These are phyloP conservation scores for Apodemia mormo DNA, from an alignment of 2,888 invertebrate species.

Conservation along the genomic window DNA sequence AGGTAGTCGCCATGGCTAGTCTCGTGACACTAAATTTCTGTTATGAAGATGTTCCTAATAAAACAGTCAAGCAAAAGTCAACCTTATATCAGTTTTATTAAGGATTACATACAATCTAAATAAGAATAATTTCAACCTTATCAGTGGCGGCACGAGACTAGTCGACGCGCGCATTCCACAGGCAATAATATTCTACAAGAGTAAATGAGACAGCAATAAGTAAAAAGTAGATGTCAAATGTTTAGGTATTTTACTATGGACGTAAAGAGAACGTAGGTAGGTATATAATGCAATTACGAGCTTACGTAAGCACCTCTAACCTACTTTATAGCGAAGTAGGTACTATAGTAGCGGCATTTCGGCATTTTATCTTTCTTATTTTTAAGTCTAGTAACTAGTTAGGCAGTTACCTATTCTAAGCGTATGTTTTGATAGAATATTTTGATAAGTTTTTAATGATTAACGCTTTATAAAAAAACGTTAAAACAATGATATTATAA, in stretches of 20 bases:
- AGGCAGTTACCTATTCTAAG: background rate
- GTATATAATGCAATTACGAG: constrained; percentile 74
- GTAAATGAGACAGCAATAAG: constrained; percentile 66
- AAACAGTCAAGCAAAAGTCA: constrained; percentile 44
- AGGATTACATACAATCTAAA: constrained; percentile 35
- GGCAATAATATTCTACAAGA: constrained; percentile 70
- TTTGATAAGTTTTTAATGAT: background rate
- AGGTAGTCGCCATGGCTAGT: constrained; percentile 73
- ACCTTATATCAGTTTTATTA: constrained; percentile 45
- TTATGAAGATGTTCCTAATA: constrained; percentile 36
- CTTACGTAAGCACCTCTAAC: constrained; percentile 72
- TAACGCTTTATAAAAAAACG: background rate
- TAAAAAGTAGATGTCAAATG: constrained; percentile 79
- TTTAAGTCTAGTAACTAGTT: background rate
- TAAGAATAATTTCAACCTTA: constrained; percentile 51
- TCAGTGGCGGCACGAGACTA: constrained; percentile 65
- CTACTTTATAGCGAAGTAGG: constrained; percentile 58
- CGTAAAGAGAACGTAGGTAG: constrained; percentile 72
- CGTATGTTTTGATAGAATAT: too few species aligned
- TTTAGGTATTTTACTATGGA: constrained; percentile 78
- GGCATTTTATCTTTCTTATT: constrained; percentile 22
- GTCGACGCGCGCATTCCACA: constrained; percentile 79
- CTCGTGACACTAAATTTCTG: constrained; percentile 56
- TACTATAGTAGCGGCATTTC: constrained; percentile 43
- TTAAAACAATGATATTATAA: too few species aligned